These are phyloP conservation scores for Pararge aegeria DNA, from an alignment of 1,140 invertebrate genomes.

Conservation along the genomic window DNA sequence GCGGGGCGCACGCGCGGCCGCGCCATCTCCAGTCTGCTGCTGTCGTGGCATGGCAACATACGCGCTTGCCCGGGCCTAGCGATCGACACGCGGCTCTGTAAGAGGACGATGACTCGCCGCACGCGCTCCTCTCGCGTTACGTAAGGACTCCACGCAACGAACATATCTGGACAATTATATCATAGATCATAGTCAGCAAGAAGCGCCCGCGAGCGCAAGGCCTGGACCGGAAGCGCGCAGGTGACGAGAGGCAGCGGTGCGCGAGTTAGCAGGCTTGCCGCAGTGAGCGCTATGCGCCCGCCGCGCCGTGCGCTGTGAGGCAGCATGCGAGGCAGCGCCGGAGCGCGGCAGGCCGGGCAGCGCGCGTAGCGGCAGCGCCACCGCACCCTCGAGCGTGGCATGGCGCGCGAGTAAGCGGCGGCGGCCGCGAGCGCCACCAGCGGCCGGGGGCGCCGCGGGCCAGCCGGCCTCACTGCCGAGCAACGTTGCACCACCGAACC, in stretches of 20 bases:
- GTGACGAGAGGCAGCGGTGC: slow-evolving; percentile 34
- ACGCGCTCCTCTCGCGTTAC: slow-evolving; percentile 59
- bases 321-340: slow-evolving; percentile 47
- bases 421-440: slow-evolving; percentile 53
- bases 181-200: slow-evolving; percentile 15
- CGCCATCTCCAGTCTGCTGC: slow-evolving; percentile 52
- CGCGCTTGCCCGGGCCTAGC: slow-evolving; percentile 40
- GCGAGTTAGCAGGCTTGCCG: slow-evolving; percentile 55
- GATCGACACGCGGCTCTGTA: slow-evolving; percentile 54
- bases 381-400: slow-evolving; percentile 45
- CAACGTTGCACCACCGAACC: slow-evolving; percentile 42
- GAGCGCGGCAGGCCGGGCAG: slow-evolving; percentile 31
- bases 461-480: slow-evolving; percentile 54
- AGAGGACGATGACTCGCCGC: slow-evolving; percentile 55
- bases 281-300: slow-evolving; percentile 56
- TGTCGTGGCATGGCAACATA: slow-evolving; percentile 51
- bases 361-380: slow-evolving; percentile 46
- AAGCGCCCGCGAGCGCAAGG: slow-evolving; percentile 34
- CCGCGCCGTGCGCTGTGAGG: slow-evolving; percentile 41
- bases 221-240: slow-evolving; percentile 21
- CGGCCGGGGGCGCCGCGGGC: slow-evolving; percentile 63
- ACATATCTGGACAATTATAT: slow-evolving; percentile 39
- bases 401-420: slow-evolving; percentile 65
- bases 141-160: slow-evolving; percentile 48
- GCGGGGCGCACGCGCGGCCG: slow-evolving; percentile 44